phyloP scores from a whole-genome alignment of 2,113 vertebrate species.

The Oxygymnocypris stewartii region DNA sequence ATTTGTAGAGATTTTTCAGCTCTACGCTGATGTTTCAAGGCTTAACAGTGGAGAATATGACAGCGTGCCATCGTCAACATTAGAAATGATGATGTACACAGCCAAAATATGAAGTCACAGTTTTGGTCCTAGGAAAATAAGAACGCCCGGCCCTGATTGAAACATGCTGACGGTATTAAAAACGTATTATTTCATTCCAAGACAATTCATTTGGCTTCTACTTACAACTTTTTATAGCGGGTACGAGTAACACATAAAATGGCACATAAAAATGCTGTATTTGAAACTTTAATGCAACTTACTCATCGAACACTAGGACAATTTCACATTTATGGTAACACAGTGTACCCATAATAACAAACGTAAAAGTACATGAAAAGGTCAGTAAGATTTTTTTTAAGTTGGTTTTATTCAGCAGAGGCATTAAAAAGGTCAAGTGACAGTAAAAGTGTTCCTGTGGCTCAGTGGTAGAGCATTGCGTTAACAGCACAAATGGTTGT shows the following conservation, averaged over 20 bases:
- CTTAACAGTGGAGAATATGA: not conserved
- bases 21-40: too few species aligned
- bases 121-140: conserved; percentile 13
- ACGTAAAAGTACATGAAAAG: not conserved
- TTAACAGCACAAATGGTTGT: too few species aligned
- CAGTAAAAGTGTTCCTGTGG: not conserved
- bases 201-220: not conserved
- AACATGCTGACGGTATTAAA: conserved; percentile 22
- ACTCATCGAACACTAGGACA: not conserved
- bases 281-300: not conserved
- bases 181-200: not conserved
- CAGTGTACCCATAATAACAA: not conserved
- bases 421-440: not conserved
- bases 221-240: not conserved
- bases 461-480: too few species aligned
- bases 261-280: not conserved
- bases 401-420: not conserved
- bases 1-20: conserved; percentile 25
- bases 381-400: not conserved
- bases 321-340: not conserved
- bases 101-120: conserved; percentile 32
- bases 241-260: too few species aligned
- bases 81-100: not conserved
- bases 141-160: conserved; percentile 8
- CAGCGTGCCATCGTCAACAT: not conserved